phyloP scores from a whole-genome alignment of 2,888 invertebrate genomes.

The Antitype chi region DNA sequence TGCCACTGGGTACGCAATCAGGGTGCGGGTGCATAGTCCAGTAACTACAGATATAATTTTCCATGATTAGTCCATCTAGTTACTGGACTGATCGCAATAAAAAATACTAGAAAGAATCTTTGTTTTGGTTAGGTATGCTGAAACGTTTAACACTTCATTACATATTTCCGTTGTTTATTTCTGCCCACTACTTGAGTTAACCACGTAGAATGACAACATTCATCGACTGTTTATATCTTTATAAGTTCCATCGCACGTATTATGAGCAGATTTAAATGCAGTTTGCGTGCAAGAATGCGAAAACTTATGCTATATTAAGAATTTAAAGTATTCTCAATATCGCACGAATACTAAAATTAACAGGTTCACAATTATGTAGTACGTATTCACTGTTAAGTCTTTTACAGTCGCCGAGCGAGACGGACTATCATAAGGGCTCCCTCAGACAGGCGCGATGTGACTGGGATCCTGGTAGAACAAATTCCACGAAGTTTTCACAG shows the following conservation, averaged over 20 bases:
- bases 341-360: background rate
- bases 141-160: background rate
- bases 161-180: background rate
- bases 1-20: too few species aligned
- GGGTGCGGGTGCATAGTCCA: background rate
- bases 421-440: too few species aligned
- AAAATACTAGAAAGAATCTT: background rate
- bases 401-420: background rate
- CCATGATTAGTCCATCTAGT: background rate
- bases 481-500: too few species aligned
- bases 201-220: slow-evolving; percentile 18
- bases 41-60: background rate
- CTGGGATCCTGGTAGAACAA: too few species aligned
- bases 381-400: background rate
- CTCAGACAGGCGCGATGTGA: too few species aligned
- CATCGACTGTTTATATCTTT: slow-evolving; percentile 19
- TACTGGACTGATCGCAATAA: too few species aligned
- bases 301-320: background rate
- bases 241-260: slow-evolving; percentile 17
- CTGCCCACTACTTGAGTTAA: background rate
- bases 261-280: slow-evolving; percentile 18
- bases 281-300: slow-evolving; percentile 18
- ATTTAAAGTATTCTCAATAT: background rate
- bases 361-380: background rate
- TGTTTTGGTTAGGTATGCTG: background rate